Conservation (phyloP, 2,888 invertebrate genomes). For the Adelphocoris suturalis region DNA sequence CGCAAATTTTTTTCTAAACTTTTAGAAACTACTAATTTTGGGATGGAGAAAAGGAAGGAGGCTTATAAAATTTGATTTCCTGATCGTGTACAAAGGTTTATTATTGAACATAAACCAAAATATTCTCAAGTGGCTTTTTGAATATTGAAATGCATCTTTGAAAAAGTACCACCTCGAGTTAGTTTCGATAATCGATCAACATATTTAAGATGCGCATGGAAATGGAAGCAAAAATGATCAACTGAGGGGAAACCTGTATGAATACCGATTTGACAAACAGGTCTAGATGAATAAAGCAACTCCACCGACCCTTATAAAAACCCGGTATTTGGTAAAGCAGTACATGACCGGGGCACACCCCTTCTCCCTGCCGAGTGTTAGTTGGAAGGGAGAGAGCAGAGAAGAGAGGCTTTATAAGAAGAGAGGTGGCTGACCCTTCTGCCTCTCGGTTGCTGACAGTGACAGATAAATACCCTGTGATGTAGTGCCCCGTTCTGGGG, state of each 20-base stretch:
- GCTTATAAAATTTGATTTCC: too few species aligned
- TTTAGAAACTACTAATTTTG: too few species aligned
- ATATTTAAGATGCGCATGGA: too few species aligned
- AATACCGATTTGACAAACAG: constrained; percentile 14
- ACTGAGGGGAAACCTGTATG: background rate
- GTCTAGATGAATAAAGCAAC: constrained; percentile 38
- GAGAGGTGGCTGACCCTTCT: constrained; percentile 47
- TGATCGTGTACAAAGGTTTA: too few species aligned
- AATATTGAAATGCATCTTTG: too few species aligned
- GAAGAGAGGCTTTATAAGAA: constrained; percentile 49
- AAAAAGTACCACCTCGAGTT: too few species aligned
- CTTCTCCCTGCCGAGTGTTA: background rate
- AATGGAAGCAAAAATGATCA: too few species aligned
- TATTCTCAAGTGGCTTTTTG: too few species aligned
- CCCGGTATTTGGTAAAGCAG: constrained; percentile 34
- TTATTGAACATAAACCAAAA: too few species aligned
- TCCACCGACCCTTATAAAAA: constrained; percentile 4
- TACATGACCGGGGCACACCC: constrained; percentile 3
- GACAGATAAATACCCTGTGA: constrained; percentile 61
- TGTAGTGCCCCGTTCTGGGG: constrained; percentile 50
- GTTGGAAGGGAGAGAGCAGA: constrained; percentile 2
- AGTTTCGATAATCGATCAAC: too few species aligned
- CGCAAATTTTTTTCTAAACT: too few species aligned
- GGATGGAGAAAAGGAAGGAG: too few species aligned
- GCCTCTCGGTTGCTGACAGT: constrained; percentile 50